These are phyloP conservation scores for Clanis bilineata DNA, from an alignment of 2,888 invertebrate genomes.

Conservation along the genomic window DNA sequence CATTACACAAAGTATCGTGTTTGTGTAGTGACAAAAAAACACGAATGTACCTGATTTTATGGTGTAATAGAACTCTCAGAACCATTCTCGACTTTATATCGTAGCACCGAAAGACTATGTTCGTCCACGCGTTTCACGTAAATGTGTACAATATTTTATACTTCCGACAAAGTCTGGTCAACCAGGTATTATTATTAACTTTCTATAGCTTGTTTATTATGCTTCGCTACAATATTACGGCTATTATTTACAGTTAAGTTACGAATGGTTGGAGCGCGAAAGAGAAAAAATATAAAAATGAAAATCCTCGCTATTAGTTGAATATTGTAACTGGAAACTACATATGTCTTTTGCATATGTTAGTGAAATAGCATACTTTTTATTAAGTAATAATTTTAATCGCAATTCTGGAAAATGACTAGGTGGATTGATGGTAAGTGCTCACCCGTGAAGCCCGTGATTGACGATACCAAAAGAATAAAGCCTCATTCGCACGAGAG, in stretches of 20 bases:
- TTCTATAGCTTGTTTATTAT: conserved; percentile 3
- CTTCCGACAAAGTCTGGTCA: not conserved
- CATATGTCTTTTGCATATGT: not conserved
- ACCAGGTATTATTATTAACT: conserved; percentile 9
- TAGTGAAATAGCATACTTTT: not conserved
- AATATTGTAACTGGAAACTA: not conserved
- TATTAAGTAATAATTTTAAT: too few relatives aligned
- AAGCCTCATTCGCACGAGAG: too few relatives aligned
- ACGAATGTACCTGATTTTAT: not conserved
- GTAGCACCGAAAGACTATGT: not conserved
- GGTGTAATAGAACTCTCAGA: not conserved
- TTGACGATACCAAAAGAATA: too few relatives aligned
- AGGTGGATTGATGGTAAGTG: too few relatives aligned
- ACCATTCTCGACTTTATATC: not conserved
- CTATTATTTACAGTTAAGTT: conserved; percentile 6
- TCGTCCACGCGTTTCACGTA: not conserved
- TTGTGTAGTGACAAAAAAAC: conserved; percentile 1
- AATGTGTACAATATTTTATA: not conserved
- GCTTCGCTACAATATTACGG: not conserved
- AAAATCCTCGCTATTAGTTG: not conserved
- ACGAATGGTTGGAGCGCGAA: not conserved
- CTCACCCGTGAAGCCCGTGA: too few relatives aligned
- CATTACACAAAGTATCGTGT: conserved; percentile 2
- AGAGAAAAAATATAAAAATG: not conserved
- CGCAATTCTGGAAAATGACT: too few relatives aligned